Base-by-base conservation (phyloP, 2,113 vertebrate genomes). In the Phylloscopus whistleri region DNA sequence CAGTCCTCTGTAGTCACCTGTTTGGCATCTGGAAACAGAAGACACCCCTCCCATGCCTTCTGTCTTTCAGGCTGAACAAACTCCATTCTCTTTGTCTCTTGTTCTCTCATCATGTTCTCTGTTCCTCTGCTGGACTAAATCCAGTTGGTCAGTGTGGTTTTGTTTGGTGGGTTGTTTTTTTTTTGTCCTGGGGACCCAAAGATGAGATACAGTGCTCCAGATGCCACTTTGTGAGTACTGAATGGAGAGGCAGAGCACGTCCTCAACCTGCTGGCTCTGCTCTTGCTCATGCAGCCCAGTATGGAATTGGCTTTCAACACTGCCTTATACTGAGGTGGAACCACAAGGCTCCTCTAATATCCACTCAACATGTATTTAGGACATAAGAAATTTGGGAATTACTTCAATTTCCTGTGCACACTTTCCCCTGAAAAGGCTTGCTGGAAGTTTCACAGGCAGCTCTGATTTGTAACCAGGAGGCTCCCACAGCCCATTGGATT, bases 241-340 rank as follows among this genome's bases (percentile, higher is more conserved):
- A 2, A 56, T 4, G 6, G 27, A 70, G 46, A 44, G 27, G 46
- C 23, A 46, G 33, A 13, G 16, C 56, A 1, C 0, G 1, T 44
- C 48, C 19, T 72, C 41, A 52, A 0, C 15, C 26, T 87, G n/a
- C 68, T 81, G 89, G 18, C 55, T 79, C 35, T 88, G 41, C n/a
- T 46, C 13, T 63, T 79, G 28, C 44, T 76, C 16, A 9, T 13
- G 39, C 43, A 80, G 17, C 30, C 68, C 23, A 9, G 10, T 4
- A 6, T 26, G 73, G 68, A 41, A 33, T 48, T 84, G 63, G 5
- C 64, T 43, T 89, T 89, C 59, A 30, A 8, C 63, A 33, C 6
- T 68, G 63, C 59, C 48, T 91, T 55, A 22, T 1, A 28, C 22
- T 8, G 3, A 72, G n/a, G 39, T 27, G 27, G 35, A 68, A 20